phyloP scores from a whole-genome alignment of 2,888 invertebrate species.

The Campaea margaritaria region DNA sequence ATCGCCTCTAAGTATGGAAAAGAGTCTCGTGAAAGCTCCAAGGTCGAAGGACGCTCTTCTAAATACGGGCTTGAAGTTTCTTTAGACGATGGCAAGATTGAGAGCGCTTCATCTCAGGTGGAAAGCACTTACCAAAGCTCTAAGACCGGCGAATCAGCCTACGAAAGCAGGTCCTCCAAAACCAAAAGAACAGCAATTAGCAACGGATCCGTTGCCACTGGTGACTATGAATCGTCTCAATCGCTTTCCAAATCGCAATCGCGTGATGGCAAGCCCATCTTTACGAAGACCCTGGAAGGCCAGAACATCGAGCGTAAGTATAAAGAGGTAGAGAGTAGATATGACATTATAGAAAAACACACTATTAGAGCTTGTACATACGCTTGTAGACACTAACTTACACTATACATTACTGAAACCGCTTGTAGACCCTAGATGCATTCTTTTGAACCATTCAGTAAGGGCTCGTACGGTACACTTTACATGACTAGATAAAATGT shows the following conservation, averaged over 20 bases:
- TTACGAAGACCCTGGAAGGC: slow-evolving; percentile 90
- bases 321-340: slow-evolving; percentile 40
- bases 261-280: slow-evolving; percentile 87
- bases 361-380: slow-evolving; percentile 81
- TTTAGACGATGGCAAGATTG: slow-evolving; percentile 60
- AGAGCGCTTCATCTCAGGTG: slow-evolving; percentile 60
- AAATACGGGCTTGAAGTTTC: slow-evolving; percentile 58
- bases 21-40: slow-evolving; percentile 45
- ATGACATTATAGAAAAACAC: slow-evolving; percentile 53
- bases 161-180: slow-evolving; percentile 68
- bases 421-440: slow-evolving; percentile 59
- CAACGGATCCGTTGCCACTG: slow-evolving; percentile 67
- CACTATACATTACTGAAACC: slow-evolving; percentile 73
- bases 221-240: slow-evolving; percentile 55
- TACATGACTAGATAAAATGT: slow-evolving; percentile 18
- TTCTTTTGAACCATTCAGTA: slow-evolving; percentile 42
- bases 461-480: slow-evolving; percentile 64
- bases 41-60: slow-evolving; percentile 48
- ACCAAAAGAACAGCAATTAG: slow-evolving; percentile 62
- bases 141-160: slow-evolving; percentile 61
- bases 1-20: slow-evolving; percentile 54
- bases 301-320: slow-evolving; percentile 92
- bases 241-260: slow-evolving; percentile 65
- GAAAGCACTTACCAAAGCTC: slow-evolving; percentile 65
- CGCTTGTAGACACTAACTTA: slow-evolving; percentile 78